Base-by-base conservation (phyloP, 2,888 invertebrate species). In the Acrobasis repandana region DNA sequence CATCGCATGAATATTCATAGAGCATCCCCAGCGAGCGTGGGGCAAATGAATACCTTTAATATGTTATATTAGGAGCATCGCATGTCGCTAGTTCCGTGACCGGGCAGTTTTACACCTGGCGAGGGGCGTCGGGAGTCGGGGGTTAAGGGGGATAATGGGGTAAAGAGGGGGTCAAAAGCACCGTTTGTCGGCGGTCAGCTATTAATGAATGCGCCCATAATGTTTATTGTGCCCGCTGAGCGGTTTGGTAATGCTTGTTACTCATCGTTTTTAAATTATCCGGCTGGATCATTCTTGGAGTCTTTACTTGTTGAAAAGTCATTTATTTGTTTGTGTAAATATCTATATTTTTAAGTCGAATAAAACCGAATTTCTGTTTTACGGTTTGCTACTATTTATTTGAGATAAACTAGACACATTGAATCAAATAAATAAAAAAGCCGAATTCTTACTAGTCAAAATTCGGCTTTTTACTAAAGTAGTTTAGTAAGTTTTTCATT, bases 11-110 rank as follows among this genome's bases (percentile, higher is more conserved):
- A 90, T 88, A 90, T 90, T 86, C 86, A 89, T 87, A 76, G 82
- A 75, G 83, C 80, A 88, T 86, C 84, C 88, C 85, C 80, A 76
- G 76, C 84, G 16, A 76, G 76, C 84, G 16, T 16, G 60, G 60
- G 52, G 52, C 52, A 60, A 83, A 84, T 78, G 80, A 83, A 81
- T 80, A 80, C 77, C 79, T 87, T 88, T 89, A 86, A 90, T 89
- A 90, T 90, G 90, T 89, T 88, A 87, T 91, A 91, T 91, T 90
- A 90, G 89, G 85, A 83, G 83, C 89, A 90, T 91, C 82, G 90
- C 90, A 90, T 90, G 91, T 88, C 88, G 83, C 84, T 84, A 80
- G 86, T 89, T 90, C 83, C 91, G 91, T 91, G 91, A 91, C 90
- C 83, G 83, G 82, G 86, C 90, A 89, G 88, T 90, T 91, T 91